Evolutionary conservation across 2,113 vertebrate species (phyloP).

Genomic region (Hassar affinis): DNA sequence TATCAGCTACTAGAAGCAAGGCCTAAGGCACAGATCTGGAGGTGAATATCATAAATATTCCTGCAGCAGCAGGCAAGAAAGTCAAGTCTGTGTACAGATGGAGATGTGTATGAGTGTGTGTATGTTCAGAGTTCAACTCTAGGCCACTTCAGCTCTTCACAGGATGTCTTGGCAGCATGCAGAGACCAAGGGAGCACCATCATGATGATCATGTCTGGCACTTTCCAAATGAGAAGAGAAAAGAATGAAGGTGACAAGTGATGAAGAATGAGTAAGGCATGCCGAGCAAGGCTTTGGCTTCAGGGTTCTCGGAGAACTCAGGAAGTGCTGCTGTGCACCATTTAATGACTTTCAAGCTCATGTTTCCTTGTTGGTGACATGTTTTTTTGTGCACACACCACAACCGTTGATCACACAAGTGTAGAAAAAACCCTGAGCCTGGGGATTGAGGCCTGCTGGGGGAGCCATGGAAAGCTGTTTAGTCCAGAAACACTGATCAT

Average conservation of each 20-base stretch:
- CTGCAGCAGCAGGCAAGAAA: slow-evolving; percentile 6
- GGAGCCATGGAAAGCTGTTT: slow-evolving; percentile 29
- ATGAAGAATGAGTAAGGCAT: slow-evolving; percentile 8
- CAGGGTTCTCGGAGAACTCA: slow-evolving; percentile 4
- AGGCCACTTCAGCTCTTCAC: slow-evolving; percentile 38
- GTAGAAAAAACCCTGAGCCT: not conserved
- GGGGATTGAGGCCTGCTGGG: slow-evolving; percentile 7
- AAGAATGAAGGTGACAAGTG: slow-evolving; percentile 32
- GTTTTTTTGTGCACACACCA: not conserved
- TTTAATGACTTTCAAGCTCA: slow-evolving; percentile 28
- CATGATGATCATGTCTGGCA: slow-evolving; percentile 1
- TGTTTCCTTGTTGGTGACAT: slow-evolving; percentile 22
- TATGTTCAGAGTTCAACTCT: slow-evolving; percentile 35
- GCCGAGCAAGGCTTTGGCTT: not conserved
- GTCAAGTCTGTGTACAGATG: not conserved
- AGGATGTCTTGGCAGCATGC: slow-evolving; percentile 14
- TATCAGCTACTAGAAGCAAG: not conserved
- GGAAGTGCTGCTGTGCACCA: slow-evolving; percentile 9
- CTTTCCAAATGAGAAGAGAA: not conserved
- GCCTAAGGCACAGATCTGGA: slow-evolving; percentile 6
- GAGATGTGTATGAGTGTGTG: not conserved
- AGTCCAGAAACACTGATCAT: slow-evolving; percentile 41
- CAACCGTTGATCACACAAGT: not conserved
- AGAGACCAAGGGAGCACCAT: slow-evolving; percentile 12
- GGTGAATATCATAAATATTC: slow-evolving; percentile 19